Percentiles rank a stretch among this genome's conserved stretches.
Evolutionary conservation across 2,113 vertebrate species (phyloP).

Genomic region (Apodemus speciosus): DNA sequence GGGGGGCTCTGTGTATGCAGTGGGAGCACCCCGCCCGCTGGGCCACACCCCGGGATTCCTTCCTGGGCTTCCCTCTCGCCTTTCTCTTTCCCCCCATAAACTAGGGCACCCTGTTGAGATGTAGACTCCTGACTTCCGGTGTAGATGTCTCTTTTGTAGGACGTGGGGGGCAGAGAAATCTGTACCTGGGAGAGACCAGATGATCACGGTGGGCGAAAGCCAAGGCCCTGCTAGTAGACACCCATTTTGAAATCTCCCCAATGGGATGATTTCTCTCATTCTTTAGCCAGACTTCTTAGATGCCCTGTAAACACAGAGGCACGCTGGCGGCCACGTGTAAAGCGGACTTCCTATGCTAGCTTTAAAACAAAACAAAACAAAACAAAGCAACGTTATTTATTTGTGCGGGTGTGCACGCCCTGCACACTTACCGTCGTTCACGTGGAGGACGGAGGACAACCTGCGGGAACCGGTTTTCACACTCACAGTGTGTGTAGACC

Average conservation of each 20-base stretch:
- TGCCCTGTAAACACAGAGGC: neutral
- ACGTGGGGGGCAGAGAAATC: neutral
- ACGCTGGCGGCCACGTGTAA: neutral
- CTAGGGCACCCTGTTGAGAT: neutral
- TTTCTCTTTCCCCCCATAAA: neutral
- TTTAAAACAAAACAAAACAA: neutral
- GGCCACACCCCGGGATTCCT: neutral
- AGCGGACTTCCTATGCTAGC: neutral
- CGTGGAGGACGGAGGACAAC: neutral
- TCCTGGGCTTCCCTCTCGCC: neutral
- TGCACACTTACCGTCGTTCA: neutral
- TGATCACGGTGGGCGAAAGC: neutral
- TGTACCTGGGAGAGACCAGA: neutral
- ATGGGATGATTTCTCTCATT: neutral
- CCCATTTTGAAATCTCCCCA: neutral
- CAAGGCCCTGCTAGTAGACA: neutral
- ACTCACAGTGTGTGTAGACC: neutral
- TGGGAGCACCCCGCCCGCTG: neutral
- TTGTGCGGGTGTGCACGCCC: no score
- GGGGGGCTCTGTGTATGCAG: neutral
- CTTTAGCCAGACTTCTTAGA: neutral
- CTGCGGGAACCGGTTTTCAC: no score
- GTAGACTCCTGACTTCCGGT: neutral
- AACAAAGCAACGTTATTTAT: neutral
- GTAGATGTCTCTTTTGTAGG: neutral